Percentiles rank a stretch among this genome's conserved stretches.
These are phyloP conservation scores for Lophotriccus pileatus DNA, from an alignment of 2,797 vertebrate species.

Conservation along the genomic window DNA sequence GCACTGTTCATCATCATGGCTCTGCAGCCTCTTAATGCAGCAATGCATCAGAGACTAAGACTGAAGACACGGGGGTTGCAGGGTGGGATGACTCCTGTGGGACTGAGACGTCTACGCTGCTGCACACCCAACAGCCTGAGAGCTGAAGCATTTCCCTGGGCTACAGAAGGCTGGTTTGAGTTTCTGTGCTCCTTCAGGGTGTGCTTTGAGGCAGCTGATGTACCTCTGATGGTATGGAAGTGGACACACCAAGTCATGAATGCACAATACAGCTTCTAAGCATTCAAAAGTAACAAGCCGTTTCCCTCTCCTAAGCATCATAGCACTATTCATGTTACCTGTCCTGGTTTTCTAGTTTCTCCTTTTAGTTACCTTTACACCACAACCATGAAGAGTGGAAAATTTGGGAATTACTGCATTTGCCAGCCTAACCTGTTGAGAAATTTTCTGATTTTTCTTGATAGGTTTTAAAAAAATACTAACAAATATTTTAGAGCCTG, in stretches of 20 bases:
- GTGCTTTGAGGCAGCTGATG: background rate
- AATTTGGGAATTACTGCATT: background rate
- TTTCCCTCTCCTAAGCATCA: background rate
- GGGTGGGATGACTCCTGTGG: background rate
- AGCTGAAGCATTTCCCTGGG: background rate
- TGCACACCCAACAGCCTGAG: background rate
- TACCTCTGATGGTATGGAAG: background rate
- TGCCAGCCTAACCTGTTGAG: background rate
- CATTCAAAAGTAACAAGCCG: background rate
- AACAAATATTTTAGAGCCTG: background rate
- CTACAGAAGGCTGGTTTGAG: background rate
- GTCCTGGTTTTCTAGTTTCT: background rate
- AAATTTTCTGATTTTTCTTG: background rate
- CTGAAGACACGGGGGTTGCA: rapidly evolving
- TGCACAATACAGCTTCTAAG: background rate
- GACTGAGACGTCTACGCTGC: background rate
- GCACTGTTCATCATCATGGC: background rate
- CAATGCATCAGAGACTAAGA: background rate
- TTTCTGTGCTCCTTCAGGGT: background rate
- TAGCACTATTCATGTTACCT: background rate
- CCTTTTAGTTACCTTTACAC: background rate
- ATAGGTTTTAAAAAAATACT: background rate
- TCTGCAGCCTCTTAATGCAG: background rate
- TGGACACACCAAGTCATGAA: rapidly evolving
- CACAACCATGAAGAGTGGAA: background rate